These are phyloP conservation scores for Ceryle rudis DNA, from an alignment of 2,797 vertebrate genomes.

Conservation along the genomic window DNA sequence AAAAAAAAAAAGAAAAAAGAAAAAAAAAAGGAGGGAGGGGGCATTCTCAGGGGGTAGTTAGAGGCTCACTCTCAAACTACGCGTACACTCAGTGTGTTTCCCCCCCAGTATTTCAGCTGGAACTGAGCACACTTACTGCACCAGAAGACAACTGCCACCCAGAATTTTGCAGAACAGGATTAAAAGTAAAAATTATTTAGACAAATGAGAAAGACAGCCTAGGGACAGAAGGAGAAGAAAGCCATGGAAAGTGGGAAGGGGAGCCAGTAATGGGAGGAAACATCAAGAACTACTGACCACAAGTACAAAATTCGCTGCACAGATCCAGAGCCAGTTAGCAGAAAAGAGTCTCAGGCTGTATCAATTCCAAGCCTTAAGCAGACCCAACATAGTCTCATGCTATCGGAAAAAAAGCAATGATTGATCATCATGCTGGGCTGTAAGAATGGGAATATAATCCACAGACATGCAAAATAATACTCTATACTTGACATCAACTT, in stretches of 20 bases:
- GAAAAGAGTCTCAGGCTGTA: background rate
- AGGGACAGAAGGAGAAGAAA: background rate
- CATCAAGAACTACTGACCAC: background rate
- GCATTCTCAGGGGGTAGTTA: background rate
- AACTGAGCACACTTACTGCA: background rate
- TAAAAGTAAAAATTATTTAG: background rate
- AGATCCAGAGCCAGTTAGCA: background rate
- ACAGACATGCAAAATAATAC: background rate
- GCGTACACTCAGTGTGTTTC: rapidly evolving
- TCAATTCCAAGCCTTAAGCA: background rate
- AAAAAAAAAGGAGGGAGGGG: too few species aligned
- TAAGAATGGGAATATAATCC: background rate
- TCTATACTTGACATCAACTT: background rate
- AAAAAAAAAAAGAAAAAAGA: background rate
- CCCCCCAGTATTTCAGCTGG: background rate
- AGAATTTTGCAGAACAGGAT: background rate
- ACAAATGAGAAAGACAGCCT: background rate
- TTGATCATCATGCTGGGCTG: background rate
- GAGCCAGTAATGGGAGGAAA: background rate
- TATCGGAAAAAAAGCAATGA: background rate
- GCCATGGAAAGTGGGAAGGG: background rate
- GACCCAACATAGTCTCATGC: background rate
- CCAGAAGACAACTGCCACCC: background rate
- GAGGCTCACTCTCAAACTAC: background rate
- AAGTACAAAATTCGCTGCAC: background rate